Base-by-base conservation (phyloP, 2,113 vertebrate species). In the Oryzias melastigma region DNA sequence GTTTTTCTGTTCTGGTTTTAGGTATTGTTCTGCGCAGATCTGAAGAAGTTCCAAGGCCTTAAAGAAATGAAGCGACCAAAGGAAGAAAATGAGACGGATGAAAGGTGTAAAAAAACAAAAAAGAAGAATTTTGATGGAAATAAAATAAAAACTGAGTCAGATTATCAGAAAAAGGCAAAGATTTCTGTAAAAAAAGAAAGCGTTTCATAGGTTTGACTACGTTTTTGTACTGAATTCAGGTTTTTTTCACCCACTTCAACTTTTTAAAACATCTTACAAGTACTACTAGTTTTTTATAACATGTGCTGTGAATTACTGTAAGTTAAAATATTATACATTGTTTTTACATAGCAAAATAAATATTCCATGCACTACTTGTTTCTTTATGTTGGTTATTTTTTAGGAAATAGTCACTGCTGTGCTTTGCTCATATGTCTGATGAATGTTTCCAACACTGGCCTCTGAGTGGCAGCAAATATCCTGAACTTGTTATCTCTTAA, bases 21-120 rank as follows among this genome's bases (percentile, higher is more conserved):
- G 97, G 95, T 98, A 42, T 85, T 98, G 66, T 98, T 98, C 87
- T 95, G 94, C 40, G 93, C 96, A 0, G 96, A 97, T 53, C 90
- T 98, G 20, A 94, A 70, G 58, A 93, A 88, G 82, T 93, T 93
- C 76, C 91, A 90, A 81, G 80, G 84, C 19, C 50, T 85, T 22
- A 93, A 91, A 15, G 65, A 90, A 4, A 20, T 65, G 25, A 82
- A 89, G 58, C 71, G 68, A 15, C 58, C 18, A 1, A 73, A 65
- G 47, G 52, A 75, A 8, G 63, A 85, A 25, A 75, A 84, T 50
- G 66, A 83, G 6, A 46, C 18, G n/a, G 62, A 64, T 40, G 59
- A 71, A 20, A 57, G 80, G 0, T 19, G 68, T 24, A 71, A 76
- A 79, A 19, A 1, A 0, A 75, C 70, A 48, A 53, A 62, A 5